Evolutionary conservation across 2,113 vertebrate species (phyloP).

Genomic region (Pseudorectes ferrugineus): DNA sequence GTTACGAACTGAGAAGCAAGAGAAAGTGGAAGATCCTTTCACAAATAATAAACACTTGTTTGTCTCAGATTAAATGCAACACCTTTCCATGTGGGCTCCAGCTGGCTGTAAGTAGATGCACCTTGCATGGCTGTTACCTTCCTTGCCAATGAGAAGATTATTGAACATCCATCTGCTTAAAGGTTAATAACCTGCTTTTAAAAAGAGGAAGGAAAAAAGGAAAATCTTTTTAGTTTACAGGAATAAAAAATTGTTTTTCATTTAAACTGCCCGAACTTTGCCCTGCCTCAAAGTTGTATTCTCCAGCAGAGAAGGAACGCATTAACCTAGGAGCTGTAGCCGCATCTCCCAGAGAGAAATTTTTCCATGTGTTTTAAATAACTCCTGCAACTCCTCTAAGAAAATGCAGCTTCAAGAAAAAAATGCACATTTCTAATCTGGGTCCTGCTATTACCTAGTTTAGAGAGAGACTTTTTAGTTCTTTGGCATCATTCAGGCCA

Average conservation of each 20-base stretch:
- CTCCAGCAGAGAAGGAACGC: background rate
- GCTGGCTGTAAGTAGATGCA: constrained; percentile 33
- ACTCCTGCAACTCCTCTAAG: background rate
- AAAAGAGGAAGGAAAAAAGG: constrained; percentile 35
- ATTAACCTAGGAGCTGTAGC: background rate
- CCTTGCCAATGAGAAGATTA: constrained; percentile 15
- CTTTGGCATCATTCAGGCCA: background rate
- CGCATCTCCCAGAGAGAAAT: background rate
- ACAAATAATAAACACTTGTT: constrained; percentile 67
- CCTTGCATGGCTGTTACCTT: constrained; percentile 28
- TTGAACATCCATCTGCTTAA: constrained; percentile 50
- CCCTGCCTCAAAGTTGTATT: background rate
- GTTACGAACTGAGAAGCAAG: constrained; percentile 51
- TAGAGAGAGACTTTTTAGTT: background rate
- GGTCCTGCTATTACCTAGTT: background rate
- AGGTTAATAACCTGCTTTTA: constrained; percentile 43
- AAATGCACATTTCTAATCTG: background rate
- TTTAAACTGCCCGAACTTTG: background rate
- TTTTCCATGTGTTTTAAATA: background rate
- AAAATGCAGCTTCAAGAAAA: background rate
- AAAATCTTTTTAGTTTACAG: constrained; percentile 58
- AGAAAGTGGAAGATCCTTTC: constrained; percentile 61
- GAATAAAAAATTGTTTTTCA: constrained; percentile 42
- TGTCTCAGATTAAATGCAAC: constrained; percentile 64
- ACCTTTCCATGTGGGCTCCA: constrained; percentile 73